These are phyloP conservation scores for Nannospalax galili DNA, from an alignment of 2,113 vertebrate genomes.

Conservation along the genomic window DNA sequence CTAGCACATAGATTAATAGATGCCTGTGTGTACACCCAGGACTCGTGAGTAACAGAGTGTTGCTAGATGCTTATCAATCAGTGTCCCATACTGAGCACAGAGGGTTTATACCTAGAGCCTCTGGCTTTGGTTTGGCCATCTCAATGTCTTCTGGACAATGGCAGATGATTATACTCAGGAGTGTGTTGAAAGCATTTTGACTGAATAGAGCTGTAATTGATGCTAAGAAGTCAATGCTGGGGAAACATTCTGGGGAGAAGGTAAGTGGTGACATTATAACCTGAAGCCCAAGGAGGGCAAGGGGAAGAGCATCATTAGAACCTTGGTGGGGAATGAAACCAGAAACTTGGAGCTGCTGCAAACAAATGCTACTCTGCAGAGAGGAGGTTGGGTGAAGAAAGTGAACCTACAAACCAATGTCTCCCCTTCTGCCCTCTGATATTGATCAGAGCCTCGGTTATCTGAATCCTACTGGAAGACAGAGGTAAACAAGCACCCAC, in stretches of 20 bases:
- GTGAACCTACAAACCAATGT: fast-evolving
- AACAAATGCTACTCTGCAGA: fast-evolving
- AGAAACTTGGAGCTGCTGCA: background rate
- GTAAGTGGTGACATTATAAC: fast-evolving
- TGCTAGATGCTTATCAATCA: background rate
- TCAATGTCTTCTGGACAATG: background rate
- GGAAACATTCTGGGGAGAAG: background rate
- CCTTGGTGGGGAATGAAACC: background rate
- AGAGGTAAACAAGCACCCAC: background rate
- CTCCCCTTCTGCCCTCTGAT: background rate
- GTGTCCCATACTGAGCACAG: no score
- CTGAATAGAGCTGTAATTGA: background rate
- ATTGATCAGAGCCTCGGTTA: background rate
- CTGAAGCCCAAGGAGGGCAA: background rate
- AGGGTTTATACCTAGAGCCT: fast-evolving
- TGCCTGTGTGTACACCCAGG: no score
- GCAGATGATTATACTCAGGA: no score
- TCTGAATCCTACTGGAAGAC: background rate
- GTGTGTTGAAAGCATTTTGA: fast-evolving
- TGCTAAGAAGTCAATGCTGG: background rate
- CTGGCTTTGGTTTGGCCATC: background rate
- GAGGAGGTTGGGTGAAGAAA: background rate
- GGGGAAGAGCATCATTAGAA: background rate
- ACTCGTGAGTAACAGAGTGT: background rate
- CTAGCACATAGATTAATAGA: background rate